phyloP scores from a whole-genome alignment of 2,113 vertebrate genomes.

The Athene cunicularia region DNA sequence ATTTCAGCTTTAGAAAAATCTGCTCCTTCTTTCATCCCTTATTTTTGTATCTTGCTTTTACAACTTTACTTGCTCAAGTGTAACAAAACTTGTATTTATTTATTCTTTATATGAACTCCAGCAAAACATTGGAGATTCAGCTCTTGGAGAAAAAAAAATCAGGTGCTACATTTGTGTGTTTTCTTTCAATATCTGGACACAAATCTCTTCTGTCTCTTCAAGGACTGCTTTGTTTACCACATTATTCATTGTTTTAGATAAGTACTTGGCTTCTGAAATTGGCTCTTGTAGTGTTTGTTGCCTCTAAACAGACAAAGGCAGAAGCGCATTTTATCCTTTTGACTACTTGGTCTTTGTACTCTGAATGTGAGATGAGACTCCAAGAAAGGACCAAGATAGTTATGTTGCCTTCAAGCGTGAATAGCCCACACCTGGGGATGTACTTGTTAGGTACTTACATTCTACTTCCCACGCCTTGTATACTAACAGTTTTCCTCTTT shows the following conservation, averaged over 20 bases:
- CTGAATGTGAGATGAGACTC: background rate
- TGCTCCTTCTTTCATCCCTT: background rate
- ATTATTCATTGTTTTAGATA: constrained; percentile 24
- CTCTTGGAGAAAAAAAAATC: background rate
- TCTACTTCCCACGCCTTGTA: background rate
- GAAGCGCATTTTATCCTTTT: constrained; percentile 7
- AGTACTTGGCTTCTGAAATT: background rate
- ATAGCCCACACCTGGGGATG: background rate
- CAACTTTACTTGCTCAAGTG: background rate
- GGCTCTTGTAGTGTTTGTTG: background rate
- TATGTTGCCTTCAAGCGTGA: background rate
- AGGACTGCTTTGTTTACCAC: constrained; percentile 26
- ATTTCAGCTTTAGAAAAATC: background rate
- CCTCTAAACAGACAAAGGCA: constrained; percentile 9
- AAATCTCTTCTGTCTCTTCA: constrained; percentile 8
- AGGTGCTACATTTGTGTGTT: background rate
- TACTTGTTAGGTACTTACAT: background rate
- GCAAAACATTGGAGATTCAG: background rate
- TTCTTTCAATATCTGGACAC: background rate
- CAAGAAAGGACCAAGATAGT: background rate
- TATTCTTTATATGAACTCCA: background rate
- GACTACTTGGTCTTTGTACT: background rate
- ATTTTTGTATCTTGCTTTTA: background rate
- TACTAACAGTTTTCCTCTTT: background rate
- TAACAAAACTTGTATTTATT: background rate